phyloP scores from a whole-genome alignment of 2,888 invertebrate genomes.

The Gymnoscelis rufifasciata region DNA sequence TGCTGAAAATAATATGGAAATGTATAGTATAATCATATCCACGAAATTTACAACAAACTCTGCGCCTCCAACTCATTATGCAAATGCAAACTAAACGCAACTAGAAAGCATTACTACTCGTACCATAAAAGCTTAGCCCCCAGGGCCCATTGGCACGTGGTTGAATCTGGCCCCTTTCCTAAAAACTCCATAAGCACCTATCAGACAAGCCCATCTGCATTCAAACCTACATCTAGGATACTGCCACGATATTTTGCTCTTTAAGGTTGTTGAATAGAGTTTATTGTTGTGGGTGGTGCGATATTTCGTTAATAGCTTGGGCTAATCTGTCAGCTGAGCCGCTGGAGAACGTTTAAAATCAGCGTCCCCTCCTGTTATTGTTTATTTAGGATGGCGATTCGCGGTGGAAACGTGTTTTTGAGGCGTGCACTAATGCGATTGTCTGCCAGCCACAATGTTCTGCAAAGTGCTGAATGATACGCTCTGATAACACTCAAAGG shows the following conservation, averaged over 20 bases:
- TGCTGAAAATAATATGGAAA: no score
- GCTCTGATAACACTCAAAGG: constrained; percentile 44
- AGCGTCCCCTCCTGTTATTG: constrained; percentile 70
- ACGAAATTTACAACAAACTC: no score
- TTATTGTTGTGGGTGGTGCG: constrained; percentile 27
- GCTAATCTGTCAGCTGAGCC: constrained; percentile 77
- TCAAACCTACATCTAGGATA: constrained; percentile 23
- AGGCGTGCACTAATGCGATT: constrained; percentile 74
- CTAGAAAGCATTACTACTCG: constrained; percentile 32
- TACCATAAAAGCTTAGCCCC: constrained; percentile 34
- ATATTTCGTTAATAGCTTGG: constrained; percentile 55
- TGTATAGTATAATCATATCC: no score
- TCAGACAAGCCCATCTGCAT: constrained; percentile 58
- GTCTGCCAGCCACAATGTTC: constrained; percentile 56
- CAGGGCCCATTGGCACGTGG: constrained; percentile 60
- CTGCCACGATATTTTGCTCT: constrained; percentile 26
- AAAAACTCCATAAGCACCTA: constrained; percentile 72
- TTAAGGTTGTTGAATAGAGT: constrained; percentile 26
- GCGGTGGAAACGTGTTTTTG: constrained; percentile 70
- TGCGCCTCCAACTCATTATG: constrained; percentile 21
- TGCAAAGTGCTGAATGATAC: constrained; percentile 44
- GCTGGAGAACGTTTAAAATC: constrained; percentile 75
- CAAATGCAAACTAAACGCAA: constrained; percentile 29
- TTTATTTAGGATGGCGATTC: constrained; percentile 76
- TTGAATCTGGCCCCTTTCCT: constrained; percentile 59